A percentile compares a stretch with the other conserved stretches of the same genome.
These are phyloP conservation scores for Corythaeola cristata DNA, from an alignment of 2,113 vertebrate species.

Conservation along the genomic window DNA sequence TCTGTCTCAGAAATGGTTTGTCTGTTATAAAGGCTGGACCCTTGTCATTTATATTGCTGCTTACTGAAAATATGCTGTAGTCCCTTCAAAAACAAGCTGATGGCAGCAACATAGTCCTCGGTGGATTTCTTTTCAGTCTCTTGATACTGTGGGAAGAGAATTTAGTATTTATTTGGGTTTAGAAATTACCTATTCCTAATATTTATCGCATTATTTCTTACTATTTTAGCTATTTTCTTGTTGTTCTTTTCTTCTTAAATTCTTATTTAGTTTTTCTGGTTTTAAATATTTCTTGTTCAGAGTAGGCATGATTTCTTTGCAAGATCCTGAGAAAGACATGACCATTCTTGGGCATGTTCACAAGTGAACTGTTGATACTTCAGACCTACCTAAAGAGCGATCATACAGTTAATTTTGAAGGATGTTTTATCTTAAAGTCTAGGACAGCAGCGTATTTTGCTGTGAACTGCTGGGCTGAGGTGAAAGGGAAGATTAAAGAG, in stretches of 20 bases:
- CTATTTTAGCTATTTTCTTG: neutral
- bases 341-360: neutral
- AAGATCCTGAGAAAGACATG: neutral
- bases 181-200: neutral
- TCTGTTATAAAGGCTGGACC: neutral
- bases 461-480: neutral
- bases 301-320: neutral
- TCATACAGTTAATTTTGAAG: neutral
- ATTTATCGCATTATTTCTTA: neutral
- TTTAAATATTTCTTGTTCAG: neutral
- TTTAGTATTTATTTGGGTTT: neutral
- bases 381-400: neutral
- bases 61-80: neutral
- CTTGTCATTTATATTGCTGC: neutral
- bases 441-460: rapidly evolving
- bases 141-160: neutral
- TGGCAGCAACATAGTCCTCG: neutral
- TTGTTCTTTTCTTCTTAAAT: neutral
- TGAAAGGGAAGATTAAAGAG: constrained; percentile 29
- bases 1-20: neutral
- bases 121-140: neutral
- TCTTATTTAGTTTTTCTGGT: neutral
- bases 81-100: neutral
- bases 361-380: neutral
- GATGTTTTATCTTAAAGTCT: constrained; percentile 28